Base-by-base conservation (phyloP, 1,140 invertebrate species). In the Drosophila tropicalis region DNA sequence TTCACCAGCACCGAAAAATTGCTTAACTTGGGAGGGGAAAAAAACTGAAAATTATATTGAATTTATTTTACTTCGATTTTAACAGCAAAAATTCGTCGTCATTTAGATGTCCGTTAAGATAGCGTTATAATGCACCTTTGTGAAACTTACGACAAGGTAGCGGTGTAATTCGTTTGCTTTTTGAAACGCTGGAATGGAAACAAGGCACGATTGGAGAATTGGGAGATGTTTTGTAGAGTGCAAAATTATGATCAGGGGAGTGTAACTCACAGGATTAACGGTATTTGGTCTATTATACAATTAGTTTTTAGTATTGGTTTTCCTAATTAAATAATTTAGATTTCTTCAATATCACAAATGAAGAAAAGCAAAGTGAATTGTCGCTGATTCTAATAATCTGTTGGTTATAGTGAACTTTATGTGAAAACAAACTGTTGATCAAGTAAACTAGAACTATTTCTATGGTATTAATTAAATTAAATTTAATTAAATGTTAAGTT, bases 21-120 rank as follows among this genome's bases (percentile, higher is more conserved):
- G 17, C 44, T 51, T 51, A 22, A 51, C 44, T 51, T 22, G 44
- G 44, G 15, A 19, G 17, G 44, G 44, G 36, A 39, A 51, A 51
- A 29, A 51, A 51, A 51, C 44, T 51, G 44, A 19, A 51, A 51
- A 51, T 51, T 22, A 51, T 51, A 51, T 51, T 51, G 44, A 51
- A 51, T 51, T 51, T 51, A 19, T 51, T 51, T 51, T 51, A 51
- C 44, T 51, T 51, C 44, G 44, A 51, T 19, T 51, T 51, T 51
- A 51, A 51, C 44, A 51, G 44, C 17, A 51, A 51, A 51, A 51
- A 51, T 51, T 51, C 44, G 44, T 51, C 44, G 44, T 51, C 44
- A 51, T 51, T 51, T 51, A 51, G 44, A 51, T 51, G 17, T 51
- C 19, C 44, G 44, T 51, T 17, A 51, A 51, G 44, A 51, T 51